These are phyloP conservation scores for Drosophila melanogaster DNA, from an alignment of 1,140 invertebrate genomes.

Conservation along the genomic window Release_6_plus_ISO1_MT NT_033777.3:20298001-20298500, in stretches of 20 bases:
- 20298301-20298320: slow-evolving; percentile 21
- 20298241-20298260: slow-evolving; percentile 72
- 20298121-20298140: slow-evolving; percentile 75
- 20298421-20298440: slow-evolving; percentile 63
- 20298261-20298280: slow-evolving; percentile 71
- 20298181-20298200: slow-evolving; percentile 15
- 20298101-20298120: slow-evolving; percentile 81
- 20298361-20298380: slow-evolving; percentile 60
- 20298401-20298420: slow-evolving; percentile 76
- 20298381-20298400: slow-evolving; percentile 67
- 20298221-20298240: slow-evolving; percentile 48
- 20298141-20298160: slow-evolving; percentile 60
- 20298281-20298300: slow-evolving; percentile 16
- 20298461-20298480: slow-evolving; percentile 71
- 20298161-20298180: slow-evolving; percentile 13
- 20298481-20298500: slow-evolving; percentile 41
- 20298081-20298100: slow-evolving; percentile 77
- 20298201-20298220: slow-evolving; percentile 67
- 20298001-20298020: slow-evolving; percentile 74
- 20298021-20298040: slow-evolving; percentile 63
- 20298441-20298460: slow-evolving; percentile 68
- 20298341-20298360: slow-evolving; percentile 38
- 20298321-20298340: slow-evolving; percentile 72
- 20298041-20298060: slow-evolving; percentile 31
- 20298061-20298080: slow-evolving; percentile 54